Evolutionary conservation across 2,888 invertebrate genomes (phyloP).

Genomic region (Auanema sp.): DNA sequence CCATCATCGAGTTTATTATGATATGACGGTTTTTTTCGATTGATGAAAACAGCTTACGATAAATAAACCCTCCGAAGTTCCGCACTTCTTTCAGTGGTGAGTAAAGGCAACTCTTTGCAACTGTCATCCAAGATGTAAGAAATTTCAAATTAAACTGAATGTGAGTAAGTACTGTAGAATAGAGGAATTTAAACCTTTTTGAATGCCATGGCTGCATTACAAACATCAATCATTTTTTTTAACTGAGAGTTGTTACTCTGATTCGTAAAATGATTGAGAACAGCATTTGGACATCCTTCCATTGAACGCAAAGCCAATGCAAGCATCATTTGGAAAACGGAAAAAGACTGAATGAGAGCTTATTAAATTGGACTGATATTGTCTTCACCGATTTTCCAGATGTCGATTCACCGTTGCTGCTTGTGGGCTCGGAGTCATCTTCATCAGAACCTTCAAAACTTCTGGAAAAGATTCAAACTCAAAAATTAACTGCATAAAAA

Average conservation of each 20-base stretch:
- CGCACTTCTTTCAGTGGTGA: too few relatives aligned
- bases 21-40: background rate
- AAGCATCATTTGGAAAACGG: conserved; percentile 14
- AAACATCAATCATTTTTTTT: background rate
- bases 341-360: conserved; percentile 4
- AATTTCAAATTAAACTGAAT: too few relatives aligned
- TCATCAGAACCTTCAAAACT: background rate
- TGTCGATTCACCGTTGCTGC: background rate
- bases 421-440: background rate
- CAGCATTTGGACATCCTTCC: conserved; percentile 9
- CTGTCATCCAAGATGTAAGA: too few relatives aligned
- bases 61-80: too few relatives aligned
- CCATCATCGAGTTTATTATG: conserved; percentile 8
- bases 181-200: conserved; percentile 8
- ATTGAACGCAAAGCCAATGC: conserved; percentile 8
- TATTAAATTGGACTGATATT: background rate
- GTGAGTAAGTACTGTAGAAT: background rate
- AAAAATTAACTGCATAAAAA: background rate
- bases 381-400: background rate
- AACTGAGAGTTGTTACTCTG: background rate
- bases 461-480: background rate
- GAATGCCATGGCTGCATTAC: conserved; percentile 11
- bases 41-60: too few relatives aligned
- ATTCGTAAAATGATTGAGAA: conserved; percentile 11
- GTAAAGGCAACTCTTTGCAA: too few relatives aligned